Base-by-base conservation (phyloP, 2,797 vertebrate species). In the Arnoldichthys spilopterus region DNA sequence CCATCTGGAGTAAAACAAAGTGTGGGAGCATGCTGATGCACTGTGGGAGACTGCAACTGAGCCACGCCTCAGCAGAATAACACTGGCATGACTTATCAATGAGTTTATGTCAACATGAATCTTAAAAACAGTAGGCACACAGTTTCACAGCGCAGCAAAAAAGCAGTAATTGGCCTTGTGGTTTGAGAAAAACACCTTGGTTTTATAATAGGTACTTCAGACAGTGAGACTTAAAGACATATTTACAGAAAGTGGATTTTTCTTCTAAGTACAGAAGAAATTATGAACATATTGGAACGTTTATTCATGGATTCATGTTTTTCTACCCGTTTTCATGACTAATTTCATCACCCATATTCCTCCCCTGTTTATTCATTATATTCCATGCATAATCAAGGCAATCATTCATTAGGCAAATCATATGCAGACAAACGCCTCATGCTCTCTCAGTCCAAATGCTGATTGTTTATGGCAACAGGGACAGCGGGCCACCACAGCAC, bases 1-100 rank as follows among this genome's bases (percentile, higher is more conserved):
- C 92, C 94, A 94, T 94, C 92, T 94, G 93, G 90, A 92, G 86
- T 84, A 90, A 87, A 87, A 85, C 77, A 85, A 83, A 76, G 86
- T 90, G 87, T 79, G 77, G 74, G 86, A 87, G 86, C 89, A 92
- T 91, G 88, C 86, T 90, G 91, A 79, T 77, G 84, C 89, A 79
- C 91, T 87, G 86, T 85, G 87, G 91, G 91, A 90, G 86, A 83
- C 78, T 75, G 74, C 62, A 67, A 61, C 54, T 51, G 63, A 72
- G 51, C 63, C 78, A 79, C 61, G 28, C 62, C 76, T 63, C 67
- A 45, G 79, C 72, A 83, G 40, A 81, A 71, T 68, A 69, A 78
- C 66, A 72, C 66, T 80, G 24, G 22, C 67, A 78, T 78, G 70
- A 78, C 62, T 75, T 68, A 79, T 81, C 76, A 83, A 70, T 68